Evolutionary conservation across 2,113 vertebrate species (phyloP), one percentile per base, ranked within the genome.

Genomic region (Vulpes lagopus): DNA sequence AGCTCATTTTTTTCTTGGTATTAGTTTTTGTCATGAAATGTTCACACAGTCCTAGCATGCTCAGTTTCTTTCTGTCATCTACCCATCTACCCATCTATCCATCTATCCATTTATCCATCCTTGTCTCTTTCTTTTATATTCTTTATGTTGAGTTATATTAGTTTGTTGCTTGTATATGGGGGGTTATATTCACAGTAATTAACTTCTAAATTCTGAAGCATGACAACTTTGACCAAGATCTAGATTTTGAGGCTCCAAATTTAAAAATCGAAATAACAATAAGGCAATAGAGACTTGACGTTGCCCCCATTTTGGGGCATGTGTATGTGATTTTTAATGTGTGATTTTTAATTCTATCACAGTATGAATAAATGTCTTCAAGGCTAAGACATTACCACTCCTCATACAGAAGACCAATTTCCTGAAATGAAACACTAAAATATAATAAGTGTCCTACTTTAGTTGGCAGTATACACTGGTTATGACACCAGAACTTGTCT

Each of bases 41-140:
- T 96, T 97, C 97, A 97, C 95, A 95, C 93, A 97, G 82, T 81
- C 9, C 83, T 43, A 94, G 97, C 97, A 98, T 97, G 98, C 91
- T 84, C 62, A 7, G 30, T 76, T 82, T 74, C 38, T 96, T 90
- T 73, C 2, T 59, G 8, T 82, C 69, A 85, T 74, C 55, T 81
- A 65, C 55, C 17, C 55, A 64, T 57, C 67, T 87, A 60, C 71
- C 65, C 73, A 69, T 80, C 35, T 73, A 22, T 51, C 20, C 73
- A 62, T 43, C 71, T 76, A 22, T 64, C 25, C 71, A 57, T 35
- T 51, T 76, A 22, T 64, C 25, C 71, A 57, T 35, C 57, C 22
- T 25, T 91, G 69, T 89, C n/a, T 67, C 20, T 27, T 51, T 94
- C 5, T 22, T 86, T 97, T 71, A 17, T 90, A 90, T 91, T 89